Evolutionary conservation across 2,888 invertebrate species (phyloP), one percentile per base, ranked within the genome.

Genomic region (Scotopteryx bipunctaria): DNA sequence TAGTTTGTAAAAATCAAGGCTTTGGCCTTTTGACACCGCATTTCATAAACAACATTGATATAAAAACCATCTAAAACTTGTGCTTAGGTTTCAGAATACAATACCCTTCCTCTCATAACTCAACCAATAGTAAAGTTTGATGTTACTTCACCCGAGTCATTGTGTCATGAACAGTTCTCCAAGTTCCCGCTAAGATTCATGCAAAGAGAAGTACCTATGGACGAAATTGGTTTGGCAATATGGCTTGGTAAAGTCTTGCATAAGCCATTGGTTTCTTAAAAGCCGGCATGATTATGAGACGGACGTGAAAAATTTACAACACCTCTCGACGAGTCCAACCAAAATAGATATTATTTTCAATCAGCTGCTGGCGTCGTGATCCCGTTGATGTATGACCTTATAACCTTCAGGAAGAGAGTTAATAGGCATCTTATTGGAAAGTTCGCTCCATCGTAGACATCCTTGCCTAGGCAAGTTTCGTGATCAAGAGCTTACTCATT

Each of bases 151-250:
- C 19, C 31, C 16, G 29, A 3, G 17, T 17, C 41, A 31, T 31
- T 15, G 15, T 14, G 6, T 32, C 32, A 32, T 3, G 15, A 42
- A 23, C 42, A 32, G 32, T 32, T 21, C 9, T 33, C 13, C 8
- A 40, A 40, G 41, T 29, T 13, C 14, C 14, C 14, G 42, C 13
- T 23, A 32, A 42, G 21, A 42, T 11, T 33, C 13, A 23, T 32
- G 31, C 15, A 33, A 14, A 19, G 11, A 32, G 23, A n/a, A n/a
- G 32, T 40, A 29, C 23, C n/a, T 32, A 23, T 15, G 14, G 23
- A 15, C 15, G 3, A 42, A 32, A 32, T 42, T 32, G 32, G 41
- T 42, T 42, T 42, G 6, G 15, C 14, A 23, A 23, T 3, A 27
- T 27, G 4, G 23, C 25, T 15, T 31, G 15, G 31, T 31, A 15